Conservation (phyloP, 2,888 invertebrate species). For the Teinopalpus imperialis region DNA sequence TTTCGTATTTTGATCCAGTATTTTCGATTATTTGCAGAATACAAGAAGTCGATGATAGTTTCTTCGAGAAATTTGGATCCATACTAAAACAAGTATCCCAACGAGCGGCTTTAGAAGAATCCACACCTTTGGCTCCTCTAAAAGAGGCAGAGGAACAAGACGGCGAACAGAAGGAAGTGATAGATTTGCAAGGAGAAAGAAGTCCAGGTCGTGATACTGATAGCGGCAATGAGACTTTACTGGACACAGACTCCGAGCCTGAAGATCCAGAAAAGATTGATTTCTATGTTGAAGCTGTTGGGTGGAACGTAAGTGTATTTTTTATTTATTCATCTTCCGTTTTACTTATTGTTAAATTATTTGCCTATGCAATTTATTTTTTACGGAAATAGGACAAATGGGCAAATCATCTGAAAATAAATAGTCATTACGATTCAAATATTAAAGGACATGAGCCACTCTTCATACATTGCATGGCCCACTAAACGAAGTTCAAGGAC, state of each 20-base stretch:
- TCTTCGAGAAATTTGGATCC: conserved; percentile 92
- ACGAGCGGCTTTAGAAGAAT: conserved; percentile 80
- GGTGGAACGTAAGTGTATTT: conserved; percentile 87
- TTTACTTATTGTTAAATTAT: too few relatives aligned
- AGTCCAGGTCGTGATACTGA: conserved; percentile 67
- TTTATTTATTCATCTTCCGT: too few relatives aligned
- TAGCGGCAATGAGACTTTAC: conserved; percentile 80
- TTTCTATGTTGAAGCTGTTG: conserved; percentile 84
- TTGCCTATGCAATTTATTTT: too few relatives aligned
- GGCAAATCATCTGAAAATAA: too few relatives aligned
- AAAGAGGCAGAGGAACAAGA: conserved; percentile 69
- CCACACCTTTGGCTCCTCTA: conserved; percentile 79
- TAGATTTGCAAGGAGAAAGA: conserved; percentile 59
- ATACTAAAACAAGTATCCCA: conserved; percentile 85
- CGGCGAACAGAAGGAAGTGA: conserved; percentile 60
- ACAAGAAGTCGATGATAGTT: conserved; percentile 91
- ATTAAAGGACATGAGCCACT: too few relatives aligned
- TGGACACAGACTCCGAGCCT: conserved; percentile 85
- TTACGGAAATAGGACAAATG: too few relatives aligned
- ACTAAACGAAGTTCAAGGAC: too few relatives aligned
- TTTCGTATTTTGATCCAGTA: too few relatives aligned
- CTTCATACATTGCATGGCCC: too few relatives aligned
- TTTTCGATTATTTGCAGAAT: conserved; percentile 78
- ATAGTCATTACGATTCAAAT: too few relatives aligned
- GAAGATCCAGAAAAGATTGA: conserved; percentile 84